phyloP scores from a whole-genome alignment of 2,113 vertebrate genomes.

The Reinhardtius hippoglossoides region DNA sequence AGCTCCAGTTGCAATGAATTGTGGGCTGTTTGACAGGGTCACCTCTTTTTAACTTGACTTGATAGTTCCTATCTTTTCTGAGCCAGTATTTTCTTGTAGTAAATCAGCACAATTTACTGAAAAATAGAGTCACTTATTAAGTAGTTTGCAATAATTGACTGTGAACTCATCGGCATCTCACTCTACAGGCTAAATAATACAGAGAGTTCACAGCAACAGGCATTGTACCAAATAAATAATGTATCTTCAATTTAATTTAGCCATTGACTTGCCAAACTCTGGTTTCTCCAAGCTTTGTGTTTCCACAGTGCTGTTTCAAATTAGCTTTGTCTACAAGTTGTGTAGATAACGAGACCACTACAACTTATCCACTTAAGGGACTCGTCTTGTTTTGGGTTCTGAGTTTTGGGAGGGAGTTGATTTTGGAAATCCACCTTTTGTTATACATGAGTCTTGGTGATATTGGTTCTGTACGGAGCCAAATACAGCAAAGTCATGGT shows the following conservation, averaged over 20 bases:
- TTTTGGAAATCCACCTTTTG: slow-evolving; percentile 34
- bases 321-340: slow-evolving; percentile 33
- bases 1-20: slow-evolving; percentile 31
- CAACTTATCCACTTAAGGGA: slow-evolving; percentile 27
- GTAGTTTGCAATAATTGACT: neutral
- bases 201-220: slow-evolving; percentile 18
- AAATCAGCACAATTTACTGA: neutral
- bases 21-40: neutral
- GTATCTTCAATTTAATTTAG: slow-evolving; percentile 15
- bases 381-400: slow-evolving; percentile 5
- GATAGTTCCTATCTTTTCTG: no score
- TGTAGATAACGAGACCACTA: slow-evolving; percentile 35
- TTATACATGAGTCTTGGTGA: slow-evolving; percentile 7
- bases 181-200: slow-evolving; percentile 20
- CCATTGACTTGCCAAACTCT: no score
- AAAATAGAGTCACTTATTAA: neutral
- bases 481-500: no score
- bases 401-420: slow-evolving; percentile 12
- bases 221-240: slow-evolving; percentile 40
- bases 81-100: no score
- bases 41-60: neutral
- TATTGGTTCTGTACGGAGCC: slow-evolving; percentile 12
- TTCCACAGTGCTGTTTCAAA: slow-evolving; percentile 21
- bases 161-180: no score
- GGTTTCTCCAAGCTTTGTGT: no score